Conservation (phyloP, 2,113 vertebrate genomes). For the Todiramphus chloris region DNA sequence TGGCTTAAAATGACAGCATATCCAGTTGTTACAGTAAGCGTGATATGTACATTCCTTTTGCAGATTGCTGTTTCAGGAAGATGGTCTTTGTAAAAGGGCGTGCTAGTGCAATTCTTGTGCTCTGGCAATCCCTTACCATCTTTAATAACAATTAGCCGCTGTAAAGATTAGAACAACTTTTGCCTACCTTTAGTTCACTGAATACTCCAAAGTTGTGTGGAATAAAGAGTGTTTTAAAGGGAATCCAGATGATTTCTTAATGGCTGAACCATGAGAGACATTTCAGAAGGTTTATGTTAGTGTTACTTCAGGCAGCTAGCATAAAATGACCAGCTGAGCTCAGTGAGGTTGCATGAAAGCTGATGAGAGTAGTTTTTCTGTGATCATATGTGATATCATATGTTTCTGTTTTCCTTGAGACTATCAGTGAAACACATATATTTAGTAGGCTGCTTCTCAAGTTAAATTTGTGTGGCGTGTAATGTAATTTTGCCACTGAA, state of each 20-base stretch:
- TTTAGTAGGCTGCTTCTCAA: not conserved
- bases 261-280: not conserved
- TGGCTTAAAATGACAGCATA: not conserved
- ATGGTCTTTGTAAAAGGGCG: not conserved
- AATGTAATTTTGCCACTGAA: not conserved
- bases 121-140: not conserved
- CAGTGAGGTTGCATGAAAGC: not conserved
- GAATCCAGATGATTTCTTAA: not conserved
- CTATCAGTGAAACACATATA: not conserved
- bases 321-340: not conserved
- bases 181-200: not conserved
- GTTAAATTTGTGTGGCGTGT: not conserved
- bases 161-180: not conserved
- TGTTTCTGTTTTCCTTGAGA: not conserved
- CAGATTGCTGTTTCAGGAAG: not conserved
- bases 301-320: not conserved
- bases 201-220: not conserved
- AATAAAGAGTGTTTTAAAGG: not conserved
- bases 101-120: not conserved
- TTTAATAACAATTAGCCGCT: not conserved
- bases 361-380: not conserved
- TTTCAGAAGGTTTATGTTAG: not conserved
- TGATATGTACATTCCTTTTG: not conserved
- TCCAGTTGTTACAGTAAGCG: not conserved
- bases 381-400: rapidly evolving